Base-by-base conservation (phyloP, 2,888 invertebrate species). In the Eristalis pertinax region DNA sequence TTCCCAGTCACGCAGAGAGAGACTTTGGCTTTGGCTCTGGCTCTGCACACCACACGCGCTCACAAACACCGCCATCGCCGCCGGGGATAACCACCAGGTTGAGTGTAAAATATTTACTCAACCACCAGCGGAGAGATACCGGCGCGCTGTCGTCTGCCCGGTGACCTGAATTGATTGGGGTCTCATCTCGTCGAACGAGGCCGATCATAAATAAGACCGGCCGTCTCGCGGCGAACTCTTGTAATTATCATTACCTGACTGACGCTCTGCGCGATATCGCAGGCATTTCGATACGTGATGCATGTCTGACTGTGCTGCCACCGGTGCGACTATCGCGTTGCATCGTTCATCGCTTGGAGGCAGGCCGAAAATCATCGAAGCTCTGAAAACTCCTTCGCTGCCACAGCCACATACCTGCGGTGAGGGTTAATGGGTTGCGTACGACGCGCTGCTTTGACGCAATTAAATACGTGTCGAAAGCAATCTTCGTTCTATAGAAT, bases 51-150 rank as follows among this genome's bases (percentile, higher is more conserved):
- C 32, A 32, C 32, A 32, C 32, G 32, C 8, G 50, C 8, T 0
- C 50, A 19, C 50, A 50, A 19, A 58, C 62, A 69, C 50, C n/a
- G 38, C 62, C 43, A 35, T 50, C 56, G 76, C 50, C 50, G 56
- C 41, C 64, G 50, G 58, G 56, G 73, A 74, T 81, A 82, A 82
- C 82, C 41, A 78, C 65, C 56, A 86, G 69, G 73, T 73, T 82
- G 85, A 56, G 69, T 41, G 77, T 78, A 70, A 86, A 82, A 86
- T 86, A 78, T 86, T 86, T 78, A 82, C 85, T 65, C 85, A 82
- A 77, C 85, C 81, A 65, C 85, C 85, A 82, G 60, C 73, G 73
- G 69, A 81, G 81, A 67, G 60, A 63, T 32, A 35, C 11, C 7
- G 4, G 62, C 8, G 22, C 7, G 32, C 32, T 32, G 32, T 32